A percentile compares a stretch with the other conserved stretches of the same genome.
These are phyloP conservation scores for Brotula barbata DNA, from an alignment of 2,797 vertebrate genomes.

Conservation along the genomic window DNA sequence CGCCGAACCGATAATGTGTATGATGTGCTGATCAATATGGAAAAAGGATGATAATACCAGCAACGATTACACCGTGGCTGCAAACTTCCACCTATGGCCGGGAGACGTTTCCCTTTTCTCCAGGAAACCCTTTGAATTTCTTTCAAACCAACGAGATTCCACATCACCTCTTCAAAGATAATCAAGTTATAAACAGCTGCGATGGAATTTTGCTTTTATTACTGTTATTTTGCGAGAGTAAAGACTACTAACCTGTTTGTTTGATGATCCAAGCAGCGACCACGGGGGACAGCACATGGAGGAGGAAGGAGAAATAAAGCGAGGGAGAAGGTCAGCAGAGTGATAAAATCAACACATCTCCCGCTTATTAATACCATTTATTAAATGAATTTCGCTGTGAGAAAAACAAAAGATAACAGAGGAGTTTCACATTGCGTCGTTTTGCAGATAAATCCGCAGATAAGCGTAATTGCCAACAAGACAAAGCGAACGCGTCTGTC, in stretches of 20 bases:
- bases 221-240: conserved; percentile 1
- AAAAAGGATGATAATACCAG: too few relatives aligned
- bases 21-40: too few relatives aligned
- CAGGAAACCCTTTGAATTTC: too few relatives aligned
- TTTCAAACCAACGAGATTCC: too few relatives aligned
- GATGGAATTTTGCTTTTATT: too few relatives aligned
- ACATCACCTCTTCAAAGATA: too few relatives aligned
- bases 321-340: conserved; percentile 42
- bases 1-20: too few relatives aligned
- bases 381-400: background rate
- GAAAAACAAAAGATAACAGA: conserved; percentile 36
- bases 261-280: conserved; percentile 41
- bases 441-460: conserved; percentile 46
- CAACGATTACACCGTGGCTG: too few relatives aligned
- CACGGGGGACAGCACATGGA: conserved; percentile 56
- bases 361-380: conserved; percentile 27
- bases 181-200: too few relatives aligned
- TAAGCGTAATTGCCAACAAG: conserved; percentile 63
- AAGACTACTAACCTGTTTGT: conserved; percentile 71
- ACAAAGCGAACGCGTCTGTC: conserved; percentile 69
- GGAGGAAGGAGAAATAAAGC: conserved; percentile 43
- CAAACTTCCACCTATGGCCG: too few relatives aligned
- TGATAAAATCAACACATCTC: conserved; percentile 31
- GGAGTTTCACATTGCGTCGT: conserved; percentile 43
- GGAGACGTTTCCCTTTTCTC: too few relatives aligned